Evolutionary conservation across 2,888 invertebrate species (phyloP), one percentile per base, ranked within the genome.

Genomic region (Gymnosoma rotundatum): DNA sequence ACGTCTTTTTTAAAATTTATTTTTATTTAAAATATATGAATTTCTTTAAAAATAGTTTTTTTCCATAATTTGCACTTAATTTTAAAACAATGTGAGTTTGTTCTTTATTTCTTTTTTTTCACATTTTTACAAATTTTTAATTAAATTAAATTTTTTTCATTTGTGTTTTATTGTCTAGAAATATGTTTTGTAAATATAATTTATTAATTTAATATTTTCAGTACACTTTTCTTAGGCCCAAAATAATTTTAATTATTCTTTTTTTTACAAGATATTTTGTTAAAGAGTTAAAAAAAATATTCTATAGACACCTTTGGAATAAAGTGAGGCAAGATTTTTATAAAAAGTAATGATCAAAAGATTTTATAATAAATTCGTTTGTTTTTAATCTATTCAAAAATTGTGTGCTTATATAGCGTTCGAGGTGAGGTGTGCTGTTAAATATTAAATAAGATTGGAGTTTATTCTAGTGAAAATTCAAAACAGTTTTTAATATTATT

Each of bases 1-100:
- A 54, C 78, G 76, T 81, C 81, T 84, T 84, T 84, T 84, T 58
- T 73, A 78, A 60, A 73, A 74, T 84, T 84, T 54, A 69, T 80
- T 78, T 70, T 76, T 78, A 69, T 78, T 83, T 78, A 64, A 73
- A 83, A 76, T 80, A 76, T 69, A 70, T n/a, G n/a, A n/a, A n/a
- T 80, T 72, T 75, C 45, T 73, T 63, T 78, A 54, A 69, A 75
- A 69, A 75, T 80, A 74, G 25, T 67, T 56, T 21, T n/a, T 25
- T 25, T 25, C 25, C 25, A 25, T 67, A 42, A 50, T 72, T 58
- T 25, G 25, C 1, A 48, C 74, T 74, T 83, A 78, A 74, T 73
- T 66, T 45, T 74, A 79, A 64, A 70, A 69, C 74, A 79, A 83
- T 75, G 67, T 73, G 12, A 12, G 12, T 70, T 70, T 80, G 45